Evolutionary conservation across 1,140 invertebrate genomes (phyloP).

Genomic region (Neodiprion fabricii): DNA sequence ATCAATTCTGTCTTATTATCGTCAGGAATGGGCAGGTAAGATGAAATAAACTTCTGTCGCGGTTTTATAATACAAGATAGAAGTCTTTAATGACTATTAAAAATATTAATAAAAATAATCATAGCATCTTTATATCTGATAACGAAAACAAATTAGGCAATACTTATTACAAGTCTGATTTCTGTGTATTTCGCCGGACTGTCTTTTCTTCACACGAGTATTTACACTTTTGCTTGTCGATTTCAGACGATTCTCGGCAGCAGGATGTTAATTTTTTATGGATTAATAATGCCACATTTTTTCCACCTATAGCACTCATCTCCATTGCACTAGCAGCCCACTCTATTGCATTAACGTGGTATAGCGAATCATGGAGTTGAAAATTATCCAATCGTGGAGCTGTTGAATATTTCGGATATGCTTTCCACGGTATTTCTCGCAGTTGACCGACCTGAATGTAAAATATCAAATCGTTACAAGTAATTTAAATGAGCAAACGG

Average conservation of each 20-base stretch:
- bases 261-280: constrained; percentile 42
- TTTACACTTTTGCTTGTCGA: not conserved
- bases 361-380: constrained; percentile 64
- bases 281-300: constrained; percentile 70
- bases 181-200: not conserved
- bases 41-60: no score
- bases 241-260: not conserved
- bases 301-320: constrained; percentile 71
- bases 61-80: constrained; percentile 4
- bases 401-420: constrained; percentile 69
- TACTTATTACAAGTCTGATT: not conserved
- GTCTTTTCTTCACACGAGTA: not conserved
- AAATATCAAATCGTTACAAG: constrained; percentile 20
- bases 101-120: not conserved
- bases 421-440: constrained; percentile 62
- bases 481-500: constrained; percentile 40
- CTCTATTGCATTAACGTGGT: constrained; percentile 74
- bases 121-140: not conserved
- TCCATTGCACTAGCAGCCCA: constrained; percentile 76
- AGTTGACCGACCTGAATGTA: constrained; percentile 39
- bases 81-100: constrained; percentile 1
- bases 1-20: not conserved
- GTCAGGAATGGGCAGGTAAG: no score
- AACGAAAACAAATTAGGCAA: not conserved
- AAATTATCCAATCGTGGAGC: constrained; percentile 60